These are phyloP conservation scores for Drosophila paulistorum DNA, from an alignment of 1,140 invertebrate genomes.

Conservation along the genomic window DNA sequence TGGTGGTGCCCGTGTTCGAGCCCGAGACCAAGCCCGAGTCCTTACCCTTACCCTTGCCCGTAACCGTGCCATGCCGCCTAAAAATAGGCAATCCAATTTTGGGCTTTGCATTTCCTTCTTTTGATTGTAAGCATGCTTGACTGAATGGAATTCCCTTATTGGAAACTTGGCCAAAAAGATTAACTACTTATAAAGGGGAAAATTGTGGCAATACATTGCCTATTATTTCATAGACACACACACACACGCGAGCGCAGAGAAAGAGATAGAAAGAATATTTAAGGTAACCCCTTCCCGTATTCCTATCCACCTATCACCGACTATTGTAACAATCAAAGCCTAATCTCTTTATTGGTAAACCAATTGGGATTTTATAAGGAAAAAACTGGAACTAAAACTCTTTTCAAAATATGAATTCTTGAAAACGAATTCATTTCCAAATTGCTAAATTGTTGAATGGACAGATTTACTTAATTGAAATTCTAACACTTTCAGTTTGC, in stretches of 20 bases:
- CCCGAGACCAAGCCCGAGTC: too few relatives aligned
- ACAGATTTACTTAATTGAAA: too few relatives aligned
- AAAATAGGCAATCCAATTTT: slow-evolving; percentile 14
- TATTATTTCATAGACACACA: slow-evolving; percentile 1
- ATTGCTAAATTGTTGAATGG: too few relatives aligned
- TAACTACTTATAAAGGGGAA: not conserved
- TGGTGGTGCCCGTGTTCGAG: not conserved
- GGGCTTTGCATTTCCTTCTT: slow-evolving; percentile 4
- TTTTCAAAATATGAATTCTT: too few relatives aligned
- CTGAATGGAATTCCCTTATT: slow-evolving; percentile 6
- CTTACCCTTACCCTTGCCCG: not conserved
- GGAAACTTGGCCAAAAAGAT: slow-evolving; percentile 10
- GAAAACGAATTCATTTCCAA: too few relatives aligned
- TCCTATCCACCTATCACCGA: not conserved
- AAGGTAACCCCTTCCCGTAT: not conserved
- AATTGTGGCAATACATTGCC: not conserved
- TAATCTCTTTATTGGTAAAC: not conserved
- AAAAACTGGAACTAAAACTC: too few relatives aligned
- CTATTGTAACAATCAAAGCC: not conserved
- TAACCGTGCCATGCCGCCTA: not conserved
- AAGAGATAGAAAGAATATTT: not conserved
- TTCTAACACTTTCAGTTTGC: not conserved
- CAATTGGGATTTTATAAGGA: not conserved
- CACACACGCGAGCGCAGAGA: not conserved
- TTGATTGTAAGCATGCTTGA: slow-evolving; percentile 11